Evolutionary conservation across 2,888 invertebrate genomes (phyloP).

Genomic region (Coremacera marginata): DNA sequence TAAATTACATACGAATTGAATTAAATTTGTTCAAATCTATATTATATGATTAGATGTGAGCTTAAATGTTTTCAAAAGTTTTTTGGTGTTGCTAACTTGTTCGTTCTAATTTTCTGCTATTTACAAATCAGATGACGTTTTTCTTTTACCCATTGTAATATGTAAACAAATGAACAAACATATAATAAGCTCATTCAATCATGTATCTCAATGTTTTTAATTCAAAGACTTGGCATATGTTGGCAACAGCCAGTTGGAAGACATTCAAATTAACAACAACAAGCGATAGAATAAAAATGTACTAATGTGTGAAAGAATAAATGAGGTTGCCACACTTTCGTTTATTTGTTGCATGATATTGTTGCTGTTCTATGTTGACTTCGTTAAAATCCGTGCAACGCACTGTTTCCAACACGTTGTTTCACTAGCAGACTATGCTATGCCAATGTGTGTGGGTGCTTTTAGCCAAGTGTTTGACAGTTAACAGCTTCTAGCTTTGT

Average conservation of each 20-base stretch:
- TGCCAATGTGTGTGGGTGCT: background rate
- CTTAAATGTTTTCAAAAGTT: too few relatives aligned
- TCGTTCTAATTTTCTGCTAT: background rate
- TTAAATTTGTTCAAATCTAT: too few relatives aligned
- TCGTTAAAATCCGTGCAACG: background rate
- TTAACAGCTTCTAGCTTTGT: constrained; percentile 14
- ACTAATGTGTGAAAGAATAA: background rate
- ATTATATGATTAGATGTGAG: too few relatives aligned
- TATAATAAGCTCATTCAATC: background rate
- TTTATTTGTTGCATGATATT: constrained; percentile 2
- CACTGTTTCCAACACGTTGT: background rate
- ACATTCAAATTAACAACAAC: constrained; percentile 12
- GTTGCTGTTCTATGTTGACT: background rate
- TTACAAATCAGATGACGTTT: constrained; percentile 6
- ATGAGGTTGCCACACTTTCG: constrained; percentile 26
- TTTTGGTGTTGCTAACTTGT: background rate
- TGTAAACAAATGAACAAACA: background rate
- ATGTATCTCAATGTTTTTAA: constrained; percentile 17
- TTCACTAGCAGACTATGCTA: background rate
- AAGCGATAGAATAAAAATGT: background rate
- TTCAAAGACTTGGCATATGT: constrained; percentile 22
- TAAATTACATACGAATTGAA: too few relatives aligned
- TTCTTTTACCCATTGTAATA: background rate
- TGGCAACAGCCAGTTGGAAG: background rate
- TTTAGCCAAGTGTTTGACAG: background rate